A percentile compares a stretch with the other conserved stretches of the same genome.
phyloP scores from a whole-genome alignment of 2,113 vertebrate genomes.

The Shinisaurus crocodilurus region DNA sequence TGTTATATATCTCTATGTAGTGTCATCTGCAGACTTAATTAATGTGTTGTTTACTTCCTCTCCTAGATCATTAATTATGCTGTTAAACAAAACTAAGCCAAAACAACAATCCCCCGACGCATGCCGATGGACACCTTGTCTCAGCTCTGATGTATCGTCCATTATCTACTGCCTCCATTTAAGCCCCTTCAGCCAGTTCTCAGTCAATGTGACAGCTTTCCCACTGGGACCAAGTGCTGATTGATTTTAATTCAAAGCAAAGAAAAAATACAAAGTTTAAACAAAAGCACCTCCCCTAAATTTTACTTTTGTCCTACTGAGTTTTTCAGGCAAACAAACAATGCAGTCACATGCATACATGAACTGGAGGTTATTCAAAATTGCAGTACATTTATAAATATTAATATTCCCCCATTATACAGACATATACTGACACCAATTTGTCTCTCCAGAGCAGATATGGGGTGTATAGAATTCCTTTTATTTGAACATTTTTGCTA shows the following conservation, averaged over 20 bases:
- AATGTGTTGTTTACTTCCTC: conserved; percentile 50
- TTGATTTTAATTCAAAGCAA: conserved; percentile 49
- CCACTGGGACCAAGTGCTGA: conserved; percentile 16
- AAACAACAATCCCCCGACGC: background rate
- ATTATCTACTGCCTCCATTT: conserved; percentile 57
- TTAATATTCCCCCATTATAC: background rate
- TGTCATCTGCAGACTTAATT: conserved; percentile 47
- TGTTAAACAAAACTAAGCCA: conserved; percentile 35
- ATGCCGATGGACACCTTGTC: conserved; percentile 12
- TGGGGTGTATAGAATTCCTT: background rate
- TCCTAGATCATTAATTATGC: conserved; percentile 45
- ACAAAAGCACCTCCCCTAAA: conserved; percentile 33
- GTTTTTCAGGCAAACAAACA: background rate
- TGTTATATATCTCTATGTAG: conserved; percentile 40
- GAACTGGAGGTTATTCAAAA: background rate
- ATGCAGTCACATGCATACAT: background rate
- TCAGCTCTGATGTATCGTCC: conserved; percentile 34
- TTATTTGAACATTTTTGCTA: background rate
- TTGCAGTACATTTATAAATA: background rate
- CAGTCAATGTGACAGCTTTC: conserved; percentile 2
- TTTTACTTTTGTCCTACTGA: background rate
- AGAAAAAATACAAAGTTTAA: conserved; percentile 55
- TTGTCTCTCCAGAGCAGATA: background rate
- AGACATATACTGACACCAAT: background rate
- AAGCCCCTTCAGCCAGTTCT: conserved; percentile 48